Evolutionary conservation across 1,140 invertebrate genomes (phyloP).

Genomic region (Drosophila tani): DNA sequence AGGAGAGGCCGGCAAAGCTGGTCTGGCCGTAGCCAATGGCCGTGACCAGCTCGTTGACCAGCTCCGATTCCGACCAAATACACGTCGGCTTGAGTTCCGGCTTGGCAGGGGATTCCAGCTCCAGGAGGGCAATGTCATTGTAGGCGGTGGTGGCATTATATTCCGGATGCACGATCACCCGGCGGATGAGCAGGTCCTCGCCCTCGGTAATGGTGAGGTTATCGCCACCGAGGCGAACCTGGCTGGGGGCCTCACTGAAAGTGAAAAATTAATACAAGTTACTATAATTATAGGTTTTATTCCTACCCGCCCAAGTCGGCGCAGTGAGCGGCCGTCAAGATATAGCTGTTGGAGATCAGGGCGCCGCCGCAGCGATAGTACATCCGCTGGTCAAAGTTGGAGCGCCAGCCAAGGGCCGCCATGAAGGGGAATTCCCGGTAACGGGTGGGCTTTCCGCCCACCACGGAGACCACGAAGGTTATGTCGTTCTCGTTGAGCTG

Average conservation of each 20-base stretch:
- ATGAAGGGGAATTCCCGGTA: conserved; percentile 86
- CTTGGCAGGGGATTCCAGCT: conserved; percentile 49
- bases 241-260: conserved; percentile 51
- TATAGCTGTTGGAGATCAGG: conserved; percentile 70
- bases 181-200: conserved; percentile 51
- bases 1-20: conserved; percentile 63
- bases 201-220: conserved; percentile 59
- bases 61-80: conserved; percentile 32
- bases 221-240: conserved; percentile 71
- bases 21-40: conserved; percentile 79
- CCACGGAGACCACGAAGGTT: conserved; percentile 56
- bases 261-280: no score
- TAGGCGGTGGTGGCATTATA: conserved; percentile 56
- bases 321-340: conserved; percentile 84
- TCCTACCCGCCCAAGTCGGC: conserved; percentile 69
- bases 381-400: conserved; percentile 50
- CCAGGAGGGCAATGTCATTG: conserved; percentile 79
- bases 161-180: conserved; percentile 61
- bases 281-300: no score
- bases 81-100: conserved; percentile 42
- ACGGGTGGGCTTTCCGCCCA: conserved; percentile 79
- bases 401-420: conserved; percentile 82
- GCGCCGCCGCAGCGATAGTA: conserved; percentile 81
- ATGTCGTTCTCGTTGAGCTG: conserved; percentile 14
- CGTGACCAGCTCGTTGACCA: conserved; percentile 42